Percentiles rank a stretch among this genome's conserved stretches.
Conservation (phyloP, 2,113 vertebrate genomes). For the Terrapene triunguis region DNA sequence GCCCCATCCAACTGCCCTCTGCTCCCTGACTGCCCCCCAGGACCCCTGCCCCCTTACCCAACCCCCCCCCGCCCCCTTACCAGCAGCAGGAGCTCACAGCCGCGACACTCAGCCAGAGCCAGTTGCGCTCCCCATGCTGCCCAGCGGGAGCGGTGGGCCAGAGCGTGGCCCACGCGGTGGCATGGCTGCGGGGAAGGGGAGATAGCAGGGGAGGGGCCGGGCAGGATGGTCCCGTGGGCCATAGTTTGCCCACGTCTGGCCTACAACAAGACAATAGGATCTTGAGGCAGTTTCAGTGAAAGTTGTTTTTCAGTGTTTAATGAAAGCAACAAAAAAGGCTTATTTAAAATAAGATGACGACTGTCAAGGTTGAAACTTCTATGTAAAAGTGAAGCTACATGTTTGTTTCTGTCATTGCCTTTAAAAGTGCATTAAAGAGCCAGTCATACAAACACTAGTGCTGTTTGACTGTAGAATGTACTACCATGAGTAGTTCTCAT, state of each 20-base stretch:
- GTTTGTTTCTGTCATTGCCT: fast-evolving
- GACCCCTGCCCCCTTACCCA: too few species aligned
- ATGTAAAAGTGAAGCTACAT: fast-evolving
- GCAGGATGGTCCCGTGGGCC: too few species aligned
- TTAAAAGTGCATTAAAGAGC: not conserved
- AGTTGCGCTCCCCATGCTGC: too few species aligned
- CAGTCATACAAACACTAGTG: fast-evolving
- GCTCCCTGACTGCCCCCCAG: too few species aligned
- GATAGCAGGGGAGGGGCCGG: too few species aligned
- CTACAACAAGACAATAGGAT: not conserved
- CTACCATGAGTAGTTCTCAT: not conserved
- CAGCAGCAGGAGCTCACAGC: too few species aligned
- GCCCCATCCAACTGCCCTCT: too few species aligned
- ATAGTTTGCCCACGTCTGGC: not conserved
- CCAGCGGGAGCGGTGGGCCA: too few species aligned
- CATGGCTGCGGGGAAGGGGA: too few species aligned
- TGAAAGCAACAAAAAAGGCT: not conserved
- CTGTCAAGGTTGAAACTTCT: not conserved
- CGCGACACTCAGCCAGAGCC: too few species aligned
- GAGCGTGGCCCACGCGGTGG: too few species aligned
- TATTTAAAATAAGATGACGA: not conserved
- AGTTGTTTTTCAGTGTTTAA: not conserved
- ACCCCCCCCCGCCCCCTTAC: too few species aligned
- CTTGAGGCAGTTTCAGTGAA: not conserved
- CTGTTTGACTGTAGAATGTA: not conserved